Conservation (phyloP, 2,113 vertebrate genomes). For the Lathamus discolor region DNA sequence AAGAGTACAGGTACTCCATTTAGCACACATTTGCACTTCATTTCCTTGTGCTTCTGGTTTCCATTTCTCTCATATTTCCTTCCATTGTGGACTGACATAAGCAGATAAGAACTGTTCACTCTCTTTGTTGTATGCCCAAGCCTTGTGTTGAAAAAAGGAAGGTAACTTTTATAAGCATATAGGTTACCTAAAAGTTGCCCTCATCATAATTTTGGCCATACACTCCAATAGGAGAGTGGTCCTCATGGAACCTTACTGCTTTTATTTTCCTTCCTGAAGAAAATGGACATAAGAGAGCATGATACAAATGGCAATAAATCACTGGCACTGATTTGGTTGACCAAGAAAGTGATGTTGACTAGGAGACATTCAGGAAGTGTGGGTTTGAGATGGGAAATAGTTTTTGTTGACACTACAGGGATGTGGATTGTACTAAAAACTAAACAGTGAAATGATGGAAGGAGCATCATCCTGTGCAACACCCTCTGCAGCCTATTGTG, state of each 20-base stretch:
- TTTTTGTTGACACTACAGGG: background rate
- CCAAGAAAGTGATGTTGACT: background rate
- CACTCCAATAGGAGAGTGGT: background rate
- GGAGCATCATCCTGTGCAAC: background rate
- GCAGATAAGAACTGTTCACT: background rate
- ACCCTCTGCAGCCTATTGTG: rapidly evolving
- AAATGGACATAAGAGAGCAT: rapidly evolving
- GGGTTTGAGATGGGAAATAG: background rate
- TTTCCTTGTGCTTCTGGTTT: background rate
- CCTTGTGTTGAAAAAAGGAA: background rate
- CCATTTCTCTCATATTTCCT: background rate
- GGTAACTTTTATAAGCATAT: background rate
- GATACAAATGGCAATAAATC: background rate
- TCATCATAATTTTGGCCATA: background rate
- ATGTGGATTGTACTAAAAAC: background rate
- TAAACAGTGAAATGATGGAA: rapidly evolving
- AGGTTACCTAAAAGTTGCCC: background rate
- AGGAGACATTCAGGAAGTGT: background rate
- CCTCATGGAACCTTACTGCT: background rate
- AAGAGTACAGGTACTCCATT: background rate
- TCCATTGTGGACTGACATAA: background rate
- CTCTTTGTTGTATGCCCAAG: background rate
- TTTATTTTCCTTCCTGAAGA: background rate
- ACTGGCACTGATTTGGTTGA: background rate
- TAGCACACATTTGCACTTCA: background rate